Base-by-base conservation (phyloP, 2,797 vertebrate genomes). In the Argyrosomus regius region DNA sequence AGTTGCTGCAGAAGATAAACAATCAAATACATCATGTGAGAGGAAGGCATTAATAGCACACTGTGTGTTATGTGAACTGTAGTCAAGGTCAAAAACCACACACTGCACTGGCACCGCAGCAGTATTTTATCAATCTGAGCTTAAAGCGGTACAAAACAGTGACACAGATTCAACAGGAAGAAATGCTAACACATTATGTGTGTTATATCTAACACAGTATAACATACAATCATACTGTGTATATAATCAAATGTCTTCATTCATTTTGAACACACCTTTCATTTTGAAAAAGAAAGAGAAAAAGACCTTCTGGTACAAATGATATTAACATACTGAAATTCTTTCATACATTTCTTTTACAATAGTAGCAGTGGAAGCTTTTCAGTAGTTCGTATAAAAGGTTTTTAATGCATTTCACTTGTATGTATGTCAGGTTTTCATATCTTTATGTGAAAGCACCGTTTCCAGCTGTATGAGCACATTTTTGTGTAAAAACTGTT, bases 11-110 rank as follows among this genome's bases (percentile, higher is more conserved):
- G 52, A 62, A 78, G 76, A 87, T 80, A 86, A 87, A 86, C 72
- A 79, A 70, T 80, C 62, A 50, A 81, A 80, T 80, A 77, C 13
- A 84, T 86, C 85, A 84, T 75, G 53, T 66, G 61, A 58, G 52
- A 24, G 57, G 68, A 59, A 66, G 65, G 63, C 78, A 64, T 76
- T 80, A 62, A 77, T 70, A 70, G 60, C 16, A 68, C 46, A 62
- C 65, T 28, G 31, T 65, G 72, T 72, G 63, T 57, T 67, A 17
- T 72, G 72, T 73, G 77, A 60, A 54, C 67, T 52, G 72, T 11
- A 50, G 80, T 73, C 85, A 87, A 82, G 85, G 85, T 86, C 69
- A 76, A 31, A 79, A 72, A 52, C 49, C 35, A 39, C 53, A 82
- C 57, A 45, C 66, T 59, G 49, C n/a, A 16, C 52, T 8, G 35